Evolutionary conservation across 2,797 vertebrate species (phyloP), one percentile per base, ranked within the genome.

Genomic region (Phoxinus dragarum): DNA sequence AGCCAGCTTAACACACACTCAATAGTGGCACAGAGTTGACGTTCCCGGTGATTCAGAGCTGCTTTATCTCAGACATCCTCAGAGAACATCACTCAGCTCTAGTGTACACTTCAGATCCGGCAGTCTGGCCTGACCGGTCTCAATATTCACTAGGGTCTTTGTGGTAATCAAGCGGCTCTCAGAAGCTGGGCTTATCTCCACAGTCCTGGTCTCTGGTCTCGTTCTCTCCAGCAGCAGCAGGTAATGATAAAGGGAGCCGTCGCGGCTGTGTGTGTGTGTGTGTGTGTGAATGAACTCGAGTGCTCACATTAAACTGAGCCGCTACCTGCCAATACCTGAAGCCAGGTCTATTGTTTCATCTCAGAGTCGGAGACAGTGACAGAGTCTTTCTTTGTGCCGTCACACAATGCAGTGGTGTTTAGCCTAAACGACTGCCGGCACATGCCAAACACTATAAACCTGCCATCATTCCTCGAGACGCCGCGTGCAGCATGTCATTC

Each of bases 211-310:
- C 61, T 52, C 75, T 61, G 64, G 54, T 86, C 76, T 47, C 67
- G 40, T 74, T 81, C 78, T 71, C 52, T 77, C 34, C 52, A 54
- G 27, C 80, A 54, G 59, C 36, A 61, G 66, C 76, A 66, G 52
- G 73, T 79, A 84, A 87, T 77, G 77, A 84, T 81, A 87, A 85
- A 87, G 49, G 61, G 27, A 61, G 64, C 84, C 81, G 88, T 82
- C 83, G 56, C 42, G 27, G 73, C 80, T n/a, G 59, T 36, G 31
- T 66, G 66, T 64, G 74, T 49, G 56, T 80, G 42, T 47, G 47
- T 49, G 47, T 49, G 47, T 49, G 38, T 38, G 47, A 49, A 85
- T 82, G 59, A 82, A 83, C 38, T 68, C 17, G 38, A 80, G 73
- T 31, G 17, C 54, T 79, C 80, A 74, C 67, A 78, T 85, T 83